Conservation (phyloP, 2,113 vertebrate genomes). For the Gopherus flavomarginatus region DNA sequence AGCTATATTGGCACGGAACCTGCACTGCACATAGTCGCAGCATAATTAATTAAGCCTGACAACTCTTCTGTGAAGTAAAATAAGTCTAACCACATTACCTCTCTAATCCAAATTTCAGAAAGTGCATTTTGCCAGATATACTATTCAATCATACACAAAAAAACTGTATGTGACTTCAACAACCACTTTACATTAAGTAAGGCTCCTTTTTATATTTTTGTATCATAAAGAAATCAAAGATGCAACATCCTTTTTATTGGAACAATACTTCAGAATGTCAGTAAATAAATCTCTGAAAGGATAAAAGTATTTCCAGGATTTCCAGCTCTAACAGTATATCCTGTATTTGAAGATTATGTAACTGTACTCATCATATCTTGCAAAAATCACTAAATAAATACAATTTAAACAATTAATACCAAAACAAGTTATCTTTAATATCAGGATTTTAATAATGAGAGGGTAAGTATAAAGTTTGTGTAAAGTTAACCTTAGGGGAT, state of each 20-base stretch:
- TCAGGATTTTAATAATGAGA: not conserved
- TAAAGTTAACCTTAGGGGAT: not conserved
- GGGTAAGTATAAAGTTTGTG: not conserved
- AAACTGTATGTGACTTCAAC: not conserved
- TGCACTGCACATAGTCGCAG: constrained; percentile 63
- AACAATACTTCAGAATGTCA: constrained; percentile 20
- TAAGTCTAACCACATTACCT: constrained; percentile 69
- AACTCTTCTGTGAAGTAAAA: constrained; percentile 68
- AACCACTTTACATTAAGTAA: constrained; percentile 1
- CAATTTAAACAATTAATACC: constrained; percentile 50
- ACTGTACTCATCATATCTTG: not conserved
- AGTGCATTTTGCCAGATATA: constrained; percentile 33
- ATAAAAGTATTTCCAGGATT: constrained; percentile 37
- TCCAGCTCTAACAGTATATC: constrained; percentile 27
- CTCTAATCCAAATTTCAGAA: constrained; percentile 62
- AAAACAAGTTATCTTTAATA: constrained; percentile 13
- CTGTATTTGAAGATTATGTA: constrained; percentile 20
- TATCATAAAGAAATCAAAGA: constrained; percentile 38
- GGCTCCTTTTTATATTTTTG: constrained; percentile 37
- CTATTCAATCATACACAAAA: not conserved
- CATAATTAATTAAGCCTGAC: constrained; percentile 72
- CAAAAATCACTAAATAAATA: constrained; percentile 24
- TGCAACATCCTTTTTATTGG: not conserved
- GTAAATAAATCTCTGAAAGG: constrained; percentile 55
- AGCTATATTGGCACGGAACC: constrained; percentile 46